Evolutionary conservation across 1,140 invertebrate species (phyloP), one percentile per base, ranked within the genome.

Genomic region (Cryptotermes secundus): DNA sequence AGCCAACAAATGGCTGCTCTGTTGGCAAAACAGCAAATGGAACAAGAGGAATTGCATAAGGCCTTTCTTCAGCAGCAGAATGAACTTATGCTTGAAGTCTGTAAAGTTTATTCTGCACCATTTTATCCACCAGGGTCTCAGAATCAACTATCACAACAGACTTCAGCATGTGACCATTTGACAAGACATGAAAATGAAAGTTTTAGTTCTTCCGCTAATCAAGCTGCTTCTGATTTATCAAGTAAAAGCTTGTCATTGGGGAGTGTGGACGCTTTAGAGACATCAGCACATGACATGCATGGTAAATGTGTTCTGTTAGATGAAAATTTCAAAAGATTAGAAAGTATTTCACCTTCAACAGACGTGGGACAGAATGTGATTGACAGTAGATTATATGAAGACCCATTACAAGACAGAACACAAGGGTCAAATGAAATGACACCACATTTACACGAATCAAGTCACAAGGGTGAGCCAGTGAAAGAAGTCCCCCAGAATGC

Each of bases 21-120:
- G 80, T 88, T 93, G 9, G 90, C 91, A 82, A 91, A 92, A 59
- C 92, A 94, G 86, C 91, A 91, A 83, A 90, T 89, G 22, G 93
- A 93, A 86, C 92, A 93, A 86, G 87, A 90, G 31, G 87, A 91
- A 4, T 88, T 94, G 79, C 91, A 93, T 86, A 90, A 93, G 86
- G 90, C 92, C 45, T 93, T 93, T 87, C 91, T 93, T 84, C 91
- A 91, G 79, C 93, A 93, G 86, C 92, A 93, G 85, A 90, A 90
- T 84, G 87, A 92, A 83, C 86, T 93, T 34, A 88, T 92, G 79
- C 89, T 89, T 26, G 92, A 93, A 85, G 89, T 93, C 49, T 91
- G 91, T 86, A 92, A 90, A n/a, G 88, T 88, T 34, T 89, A 89
- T 86, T 88, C 88, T 31, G 7, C 59, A 31, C 26, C 59, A 72